phyloP scores from a whole-genome alignment of 2,888 invertebrate genomes.

The Cheilosia grossa region DNA sequence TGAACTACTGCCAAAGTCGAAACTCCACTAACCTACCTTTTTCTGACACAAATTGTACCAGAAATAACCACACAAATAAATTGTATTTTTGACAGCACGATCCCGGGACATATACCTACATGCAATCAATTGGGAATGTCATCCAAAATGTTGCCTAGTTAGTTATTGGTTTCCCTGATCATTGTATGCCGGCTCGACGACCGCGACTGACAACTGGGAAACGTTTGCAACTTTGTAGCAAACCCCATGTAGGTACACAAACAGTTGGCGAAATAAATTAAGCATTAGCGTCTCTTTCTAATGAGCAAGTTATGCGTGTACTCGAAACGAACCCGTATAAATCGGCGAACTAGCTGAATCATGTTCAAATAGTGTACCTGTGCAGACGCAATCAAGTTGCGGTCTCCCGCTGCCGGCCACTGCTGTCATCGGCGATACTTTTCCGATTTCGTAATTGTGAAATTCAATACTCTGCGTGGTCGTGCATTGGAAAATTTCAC shows the following conservation, averaged over 20 bases:
- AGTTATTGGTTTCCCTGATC: constrained; percentile 16
- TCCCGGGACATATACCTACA: constrained; percentile 10
- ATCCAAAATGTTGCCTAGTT: constrained; percentile 22
- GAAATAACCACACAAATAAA: constrained; percentile 15
- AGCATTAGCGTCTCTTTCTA: constrained; percentile 12
- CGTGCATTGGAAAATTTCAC: constrained; percentile 64
- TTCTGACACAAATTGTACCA: too few relatives aligned
- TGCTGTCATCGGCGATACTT: constrained; percentile 20
- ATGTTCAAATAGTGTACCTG: neutral
- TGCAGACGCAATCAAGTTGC: constrained; percentile 18
- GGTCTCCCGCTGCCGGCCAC: constrained; percentile 1
- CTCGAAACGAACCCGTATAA: neutral
- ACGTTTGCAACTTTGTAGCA: constrained; percentile 23
- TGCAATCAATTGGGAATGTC: constrained; percentile 56
- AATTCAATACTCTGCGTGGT: constrained; percentile 39
- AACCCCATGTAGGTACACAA: neutral
- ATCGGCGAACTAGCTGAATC: constrained; percentile 4
- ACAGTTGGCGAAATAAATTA: constrained; percentile 1
- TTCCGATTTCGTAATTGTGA: constrained; percentile 44
- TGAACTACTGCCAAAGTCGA: too few relatives aligned
- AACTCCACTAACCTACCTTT: too few relatives aligned
- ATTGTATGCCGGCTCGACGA: neutral
- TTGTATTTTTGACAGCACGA: constrained; percentile 37
- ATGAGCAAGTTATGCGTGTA: constrained; percentile 12
- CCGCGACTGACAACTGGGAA: neutral